A percentile compares a stretch with the other conserved stretches of the same genome.
These are phyloP conservation scores for Pelagia noctiluca DNA, from an alignment of 30 jellyfish, hydroid and myxozoan species.

Conservation along the genomic window DNA sequence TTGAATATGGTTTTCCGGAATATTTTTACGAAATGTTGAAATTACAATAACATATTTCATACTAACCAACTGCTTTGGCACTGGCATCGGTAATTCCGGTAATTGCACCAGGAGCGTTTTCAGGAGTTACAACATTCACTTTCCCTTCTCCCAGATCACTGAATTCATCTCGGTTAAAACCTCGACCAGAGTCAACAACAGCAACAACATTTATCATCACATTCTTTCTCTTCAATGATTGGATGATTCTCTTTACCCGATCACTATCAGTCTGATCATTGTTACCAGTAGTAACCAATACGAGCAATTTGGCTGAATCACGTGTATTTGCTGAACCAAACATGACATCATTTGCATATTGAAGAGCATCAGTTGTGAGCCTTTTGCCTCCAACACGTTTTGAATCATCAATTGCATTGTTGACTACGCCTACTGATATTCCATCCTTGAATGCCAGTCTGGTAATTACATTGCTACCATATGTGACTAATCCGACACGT, in stretches of 20 bases:
- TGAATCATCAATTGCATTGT: not conserved
- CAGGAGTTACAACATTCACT: not conserved
- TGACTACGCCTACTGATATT: slow-evolving; percentile 7
- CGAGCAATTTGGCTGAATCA: slow-evolving; percentile 45
- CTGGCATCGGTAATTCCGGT: slow-evolving; percentile 13
- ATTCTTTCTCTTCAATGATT: slow-evolving; percentile 5
- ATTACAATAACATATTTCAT: too few relatives aligned
- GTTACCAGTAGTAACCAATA: slow-evolving; percentile 64
- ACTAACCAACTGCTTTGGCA: slow-evolving; percentile 47
- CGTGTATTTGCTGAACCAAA: not conserved
- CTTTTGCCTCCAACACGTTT: slow-evolving; percentile 10
- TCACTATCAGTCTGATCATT: not conserved
- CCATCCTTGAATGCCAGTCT: not conserved
- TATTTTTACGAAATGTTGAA: too few relatives aligned
- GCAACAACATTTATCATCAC: slow-evolving; percentile 51
- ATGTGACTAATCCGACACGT: slow-evolving; percentile 45
- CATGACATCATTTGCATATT: not conserved
- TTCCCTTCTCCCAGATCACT: not conserved
- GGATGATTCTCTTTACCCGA: slow-evolving; percentile 4
- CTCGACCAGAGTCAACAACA: slow-evolving; percentile 49
- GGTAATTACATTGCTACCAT: not conserved
- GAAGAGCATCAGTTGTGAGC: not conserved
- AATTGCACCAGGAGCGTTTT: slow-evolving; percentile 10
- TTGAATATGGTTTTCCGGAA: too few relatives aligned
- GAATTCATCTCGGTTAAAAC: not conserved